Evolutionary conservation across 2,797 vertebrate species (phyloP), one percentile per base, ranked within the genome.

Genomic region (Neosalanx taihuensis): DNA sequence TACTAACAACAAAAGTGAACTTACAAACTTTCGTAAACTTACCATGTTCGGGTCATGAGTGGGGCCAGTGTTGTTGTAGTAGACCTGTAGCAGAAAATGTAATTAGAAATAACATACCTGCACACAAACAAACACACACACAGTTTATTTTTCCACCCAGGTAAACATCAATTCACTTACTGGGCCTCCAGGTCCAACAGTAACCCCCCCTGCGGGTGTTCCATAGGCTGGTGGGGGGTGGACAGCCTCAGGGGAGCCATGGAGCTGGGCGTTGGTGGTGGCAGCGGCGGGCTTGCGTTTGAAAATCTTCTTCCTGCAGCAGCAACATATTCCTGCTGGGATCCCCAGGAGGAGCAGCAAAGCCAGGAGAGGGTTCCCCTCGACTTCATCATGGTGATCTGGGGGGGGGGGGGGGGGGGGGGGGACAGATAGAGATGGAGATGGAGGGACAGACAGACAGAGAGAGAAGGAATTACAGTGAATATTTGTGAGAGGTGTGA

Each of bases 221-320:
- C 33, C 73, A 81, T 88, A 90, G 1, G 82, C 72, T 58, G 88
- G 89, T 20, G 80, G 81, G 64, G 64, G 33, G 10, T 77, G 68
- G 5, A 76, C 23, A 0, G 3, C 5, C 6, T 72, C 69, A 1
- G 71, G 67, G 5, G 5, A 33, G 1, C 29, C 3, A 23, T 18
- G 46, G 46, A 1, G 17, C 59, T 83, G 81, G 78, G 83, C 79
- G 0, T 76, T 26, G 0, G n/a, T 71, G 13, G 76, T 26, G 9
- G 70, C 57, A 0, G 53, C 79, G 23, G 1, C 31, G 30, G 72
- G 67, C 29, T 87, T 79, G 66, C 78, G 84, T 64, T 84, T 87
- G 80, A 89, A 91, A 37, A 91, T 89, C 80, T 84, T 91, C 59
- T 86, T 91, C 23, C 87, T 78, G 70, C 88, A 92, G 76, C 90